Evolutionary conservation across 2,888 invertebrate genomes (phyloP).

Genomic region (Zonitis immaculata): DNA sequence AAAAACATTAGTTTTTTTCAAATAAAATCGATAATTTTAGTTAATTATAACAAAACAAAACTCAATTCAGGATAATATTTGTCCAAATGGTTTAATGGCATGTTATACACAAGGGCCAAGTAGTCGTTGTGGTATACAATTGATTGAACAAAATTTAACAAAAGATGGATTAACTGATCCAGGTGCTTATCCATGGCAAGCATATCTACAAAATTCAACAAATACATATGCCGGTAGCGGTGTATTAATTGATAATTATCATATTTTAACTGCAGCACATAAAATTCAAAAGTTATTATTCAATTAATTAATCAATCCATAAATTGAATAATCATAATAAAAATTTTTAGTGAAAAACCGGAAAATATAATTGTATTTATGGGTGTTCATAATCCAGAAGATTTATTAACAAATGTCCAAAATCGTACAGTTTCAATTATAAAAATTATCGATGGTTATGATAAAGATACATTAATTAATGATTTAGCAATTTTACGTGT

Average conservation of each 20-base stretch:
- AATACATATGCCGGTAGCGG: constrained; percentile 63
- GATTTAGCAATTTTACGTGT: constrained; percentile 77
- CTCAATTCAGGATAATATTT: constrained; percentile 21
- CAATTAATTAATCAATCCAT: background rate
- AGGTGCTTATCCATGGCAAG: constrained; percentile 74
- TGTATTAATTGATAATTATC: constrained; percentile 61
- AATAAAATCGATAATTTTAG: too few species aligned
- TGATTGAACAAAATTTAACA: constrained; percentile 42
- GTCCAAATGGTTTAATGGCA: constrained; percentile 35
- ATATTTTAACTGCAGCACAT: constrained; percentile 71
- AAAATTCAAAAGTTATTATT: constrained; percentile 52
- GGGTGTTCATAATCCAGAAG: constrained; percentile 33
- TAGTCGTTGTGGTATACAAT: constrained; percentile 49
- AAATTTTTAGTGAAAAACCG: constrained; percentile 30
- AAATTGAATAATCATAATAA: constrained; percentile 4
- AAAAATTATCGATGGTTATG: constrained; percentile 58
- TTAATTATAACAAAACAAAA: too few species aligned
- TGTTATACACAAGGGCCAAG: constrained; percentile 32
- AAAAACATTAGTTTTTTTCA: constrained; percentile 2
- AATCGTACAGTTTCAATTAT: constrained; percentile 30
- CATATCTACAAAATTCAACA: constrained; percentile 41
- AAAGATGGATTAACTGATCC: constrained; percentile 56
- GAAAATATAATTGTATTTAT: constrained; percentile 29
- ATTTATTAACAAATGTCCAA: constrained; percentile 18
- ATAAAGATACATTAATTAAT: constrained; percentile 67